Evolutionary conservation across 2,797 vertebrate genomes (phyloP), one percentile per base, ranked within the genome.

Genomic region (Xenops minutus): DNA sequence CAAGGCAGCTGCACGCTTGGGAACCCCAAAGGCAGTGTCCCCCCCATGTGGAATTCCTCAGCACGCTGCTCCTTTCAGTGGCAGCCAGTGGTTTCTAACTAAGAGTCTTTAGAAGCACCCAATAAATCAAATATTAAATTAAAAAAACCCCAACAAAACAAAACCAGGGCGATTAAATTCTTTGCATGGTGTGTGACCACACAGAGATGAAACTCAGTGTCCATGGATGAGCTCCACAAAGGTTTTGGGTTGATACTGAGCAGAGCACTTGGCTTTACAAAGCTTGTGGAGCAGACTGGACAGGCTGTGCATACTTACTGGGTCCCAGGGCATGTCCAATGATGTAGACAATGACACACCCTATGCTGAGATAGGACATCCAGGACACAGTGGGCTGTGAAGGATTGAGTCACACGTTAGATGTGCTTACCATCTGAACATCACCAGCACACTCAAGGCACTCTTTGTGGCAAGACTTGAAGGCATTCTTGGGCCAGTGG

Each of bases 351-450:
- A 99, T 97, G 96, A 99, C 94, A 48, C 98, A 99, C 76, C 86
- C 30, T 12, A 99, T 99, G 98, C 99, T 99, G 95, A 99, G 3
- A 27, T 99, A 99, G 4, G 99, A 98, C 98, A 99, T 99, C 99
- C 99, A 99, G 0, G 97, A 54, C 61, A 99, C 23, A 0, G 89
- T 64, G 43, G 26, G 6, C 98, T 98, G 94, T 3, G 54, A 44
- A 14, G 86, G 79, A 27, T 74, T 29, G 14, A 29, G 32, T 30
- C 22, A 36, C 12, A 20, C 58, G 34, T 56, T 27, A 75, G 82
- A 24, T 2, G 17, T 3, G 12, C 29, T 8, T 83, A 54, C 29
- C 32, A 14, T 0, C 52, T 52, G 10, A 39, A 4, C 46, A 24
- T 2, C 73, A 26, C 30, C 81, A 59, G 23, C 54, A 32, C 9